Evolutionary conservation across 2,888 invertebrate genomes (phyloP), one percentile per base, ranked within the genome.

Genomic region (Cacoxenus indagator): DNA sequence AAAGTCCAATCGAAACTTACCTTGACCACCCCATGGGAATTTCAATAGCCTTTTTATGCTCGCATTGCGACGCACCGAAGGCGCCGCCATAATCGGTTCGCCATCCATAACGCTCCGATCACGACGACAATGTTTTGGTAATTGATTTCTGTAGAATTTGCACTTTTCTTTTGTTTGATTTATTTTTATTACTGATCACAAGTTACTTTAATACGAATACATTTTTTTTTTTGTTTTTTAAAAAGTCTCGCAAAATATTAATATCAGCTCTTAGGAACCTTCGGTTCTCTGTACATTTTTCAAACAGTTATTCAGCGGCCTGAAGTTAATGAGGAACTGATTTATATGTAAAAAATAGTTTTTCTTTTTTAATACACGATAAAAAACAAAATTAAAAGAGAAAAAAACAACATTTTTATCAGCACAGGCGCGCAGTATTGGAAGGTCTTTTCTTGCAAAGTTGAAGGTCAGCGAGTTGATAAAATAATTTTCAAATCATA

Each of bases 1-100:
- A 55, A 26, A 9, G n/a, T 27, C 14, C 19, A 22, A 51, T 17
- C 51, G 9, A 51, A 67, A 73, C 86, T 83, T 83, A 85, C 86
- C 87, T 85, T 85, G 82, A 55, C 85, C 85, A 48, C 84, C 85
- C 87, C 87, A 87, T 37, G 86, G 83, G 48, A 87, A 80, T 73
- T 84, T 86, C 19, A 87, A 74, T 65, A 87, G 76, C 69, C 84
- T 78, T 67, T 87, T 87, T 55, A 87, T 84, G 74, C 87, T 87
- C 51, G 87, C 84, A 83, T 85, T 87, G 55, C 87, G 78, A 57
- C 87, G 86, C 65, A 87, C 86, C 29, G 83, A 73, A 65, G 83
- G 85, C 57, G 83, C 78, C 70, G 82, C 75, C 69, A 86, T 65
- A 45, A 69, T 77, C 64, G 84, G 82, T 75, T 85, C 83, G 73